Conservation (phyloP, 2,797 vertebrate genomes). For the Parauchenoglanis punctatus region DNA sequence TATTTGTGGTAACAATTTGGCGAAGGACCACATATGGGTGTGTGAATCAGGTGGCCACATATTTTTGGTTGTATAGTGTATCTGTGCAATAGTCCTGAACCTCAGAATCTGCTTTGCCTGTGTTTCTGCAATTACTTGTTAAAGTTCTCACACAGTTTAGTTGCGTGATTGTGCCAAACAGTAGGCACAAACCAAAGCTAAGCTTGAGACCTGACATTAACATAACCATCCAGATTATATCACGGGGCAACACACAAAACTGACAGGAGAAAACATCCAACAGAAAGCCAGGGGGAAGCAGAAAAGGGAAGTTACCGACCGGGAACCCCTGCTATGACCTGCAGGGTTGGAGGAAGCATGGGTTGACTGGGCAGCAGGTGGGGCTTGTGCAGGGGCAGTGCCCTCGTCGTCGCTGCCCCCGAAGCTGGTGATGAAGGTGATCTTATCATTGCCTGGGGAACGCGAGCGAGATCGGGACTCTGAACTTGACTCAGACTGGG, state of each 20-base stretch:
- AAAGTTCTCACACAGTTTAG: background rate
- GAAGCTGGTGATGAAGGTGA: constrained; percentile 97
- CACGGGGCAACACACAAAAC: constrained; percentile 47
- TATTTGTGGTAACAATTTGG: background rate
- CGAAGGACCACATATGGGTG: background rate
- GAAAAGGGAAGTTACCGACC: constrained; percentile 92
- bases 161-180: background rate
- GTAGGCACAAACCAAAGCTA: background rate
- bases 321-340: constrained; percentile 94
- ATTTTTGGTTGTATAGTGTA: background rate
- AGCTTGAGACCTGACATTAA: background rate
- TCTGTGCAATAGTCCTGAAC: background rate
- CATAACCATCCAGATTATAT: constrained; percentile 21
- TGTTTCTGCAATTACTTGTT: background rate
- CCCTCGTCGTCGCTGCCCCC: constrained; percentile 94
- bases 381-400: constrained; percentile 64
- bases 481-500: constrained; percentile 88
- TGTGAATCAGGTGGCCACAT: background rate
- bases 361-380: constrained; percentile 69
- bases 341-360: constrained; percentile 77
- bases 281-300: constrained; percentile 69
- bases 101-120: background rate
- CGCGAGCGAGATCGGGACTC: constrained; percentile 87
- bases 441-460: constrained; percentile 86
- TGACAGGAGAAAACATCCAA: constrained; percentile 70